Base-by-base conservation (phyloP, 2,888 invertebrate genomes). In the Andrena camellia region DNA sequence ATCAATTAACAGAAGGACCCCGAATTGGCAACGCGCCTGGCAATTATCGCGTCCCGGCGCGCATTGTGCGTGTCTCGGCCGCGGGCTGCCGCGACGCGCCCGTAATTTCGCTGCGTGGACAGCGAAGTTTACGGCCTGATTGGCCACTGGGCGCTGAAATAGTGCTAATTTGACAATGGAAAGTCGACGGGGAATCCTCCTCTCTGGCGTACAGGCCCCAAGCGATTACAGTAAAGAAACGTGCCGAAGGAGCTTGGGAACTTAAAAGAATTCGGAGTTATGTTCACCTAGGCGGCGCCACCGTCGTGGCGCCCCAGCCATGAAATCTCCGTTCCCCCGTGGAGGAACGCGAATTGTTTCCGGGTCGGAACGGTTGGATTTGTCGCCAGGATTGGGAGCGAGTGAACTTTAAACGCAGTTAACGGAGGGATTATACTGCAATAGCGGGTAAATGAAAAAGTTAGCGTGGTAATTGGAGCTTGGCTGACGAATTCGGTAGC, bases 21-120 rank as follows among this genome's bases (percentile, higher is more conserved):
- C 82, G 86, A 88, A 88, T 88, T 88, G 88, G 88, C 89, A 88
- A 88, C 83, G 84, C 81, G 88, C 88, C 88, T 86, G 86, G 88
- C 86, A 89, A 88, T 88, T 88, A 89, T 87, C 86, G 88, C 88
- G 88, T 89, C 84, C 85, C 83, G 86, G 62, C 87, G 84, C 78
- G 80, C 77, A 84, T 87, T 74, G 86, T 81, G 84, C 81, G 81
- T 88, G 78, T 73, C 78, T 67, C 78, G 78, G 50, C 60, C 78
- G 70, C 50, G 63, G 67, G 59, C 80, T 79, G 77, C 77, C 83
- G 75, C 78, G 84, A 81, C 88, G 60, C 70, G 71, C 67, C 76
- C 71, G 85, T 42, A 88, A 86, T 88, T 88, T 83, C 83, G 76
- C 78, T 69, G 57, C 60, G 31, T 42, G 74, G 63, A 52, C 74